Evolutionary conservation across 2,888 invertebrate species (phyloP), one percentile per base, ranked within the genome.

Genomic region (Tenthredo amoena): DNA sequence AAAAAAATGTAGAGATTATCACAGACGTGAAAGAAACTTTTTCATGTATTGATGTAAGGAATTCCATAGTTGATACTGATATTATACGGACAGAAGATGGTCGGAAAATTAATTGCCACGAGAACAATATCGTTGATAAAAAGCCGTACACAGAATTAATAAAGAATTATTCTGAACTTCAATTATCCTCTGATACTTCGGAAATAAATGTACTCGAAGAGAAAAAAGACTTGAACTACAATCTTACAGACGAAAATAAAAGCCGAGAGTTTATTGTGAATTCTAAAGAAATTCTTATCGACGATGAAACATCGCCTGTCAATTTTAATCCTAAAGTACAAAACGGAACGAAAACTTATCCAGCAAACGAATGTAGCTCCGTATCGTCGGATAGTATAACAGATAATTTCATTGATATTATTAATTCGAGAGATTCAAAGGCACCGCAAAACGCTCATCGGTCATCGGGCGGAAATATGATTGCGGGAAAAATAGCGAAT

Each of bases 1-100:
- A 83, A 83, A 83, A 83, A 68, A 68, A 71, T 47, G 2, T n/a
- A 50, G 83, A 83, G 47, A 83, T 68, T 31, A 47, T 71, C 43
- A 40, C 71, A 10, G 50, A 83, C 83, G 31, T 26, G 18, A 5
- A 71, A 47, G 83, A 71, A 65, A 83, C 12, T 15, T 31, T 47
- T 68, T 50, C 83, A 6, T 55, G 31, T 68, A 18, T 71, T 26
- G n/a, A 71, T 50, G 15, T 40, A 15, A 21, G 47, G 50, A 83
- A 83, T 68, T 83, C 68, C 0, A 81, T 37, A n/a, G 72, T 43
- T 21, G 21, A 26, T 81, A 50, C 71, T 15, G 68, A 43, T 12
- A 26, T 47, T n/a, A n/a, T 47, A 21, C 26, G 34, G 1, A 34
- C 68, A 18, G 68, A 83, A 55, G n/a, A 65, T 15, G 15, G 31